Evolutionary conservation across 2,888 invertebrate species (phyloP), one percentile per base, ranked within the genome.

Genomic region (Acronicta aceris): DNA sequence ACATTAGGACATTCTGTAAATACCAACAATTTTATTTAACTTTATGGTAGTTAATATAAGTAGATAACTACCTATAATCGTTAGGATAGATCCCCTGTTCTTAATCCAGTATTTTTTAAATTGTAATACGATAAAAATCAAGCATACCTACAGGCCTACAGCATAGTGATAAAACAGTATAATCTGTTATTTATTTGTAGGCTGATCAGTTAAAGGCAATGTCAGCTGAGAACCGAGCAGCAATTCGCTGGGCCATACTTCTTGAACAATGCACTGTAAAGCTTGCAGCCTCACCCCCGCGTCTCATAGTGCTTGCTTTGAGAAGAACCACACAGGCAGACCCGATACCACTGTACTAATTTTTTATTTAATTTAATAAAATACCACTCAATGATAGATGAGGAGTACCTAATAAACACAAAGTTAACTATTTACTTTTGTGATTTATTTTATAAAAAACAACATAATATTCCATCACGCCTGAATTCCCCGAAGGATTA

Each of bases 241-340:
- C 89, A 0, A 74, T 96, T 0, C 96, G 97, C 79, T 97, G 97
- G 97, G 93, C 91, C 56, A 93, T 95, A 53, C 90, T 97, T 6
- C 84, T 97, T 71, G 96, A 97, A 79, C 95, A 96, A 65, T 96
- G 96, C 80, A 95, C 94, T 53, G 95, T 95, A 0, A 95, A 96
- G 62, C 77, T 96, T 10, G 93, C 90, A 1, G 87, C 86, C 0
- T 86, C 89, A 0, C 85, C 91, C 1, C 85, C 92, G 0, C 86
- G 90, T 5, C 80, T 93, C 13, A 79, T 91, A 5, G 90, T 94
- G 1, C 57, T 94, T 36, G 68, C 87, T 13, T 66, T 94, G 42
- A 81, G 91, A 12, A 77, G 87, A 41, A 92, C 93, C 12, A 84
- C 91, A 0, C 85, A 89, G 1, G 89, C 91, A 1, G 93, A 94